Base-by-base conservation (phyloP, 1,140 invertebrate genomes). In the Cyclina sinensis region DNA sequence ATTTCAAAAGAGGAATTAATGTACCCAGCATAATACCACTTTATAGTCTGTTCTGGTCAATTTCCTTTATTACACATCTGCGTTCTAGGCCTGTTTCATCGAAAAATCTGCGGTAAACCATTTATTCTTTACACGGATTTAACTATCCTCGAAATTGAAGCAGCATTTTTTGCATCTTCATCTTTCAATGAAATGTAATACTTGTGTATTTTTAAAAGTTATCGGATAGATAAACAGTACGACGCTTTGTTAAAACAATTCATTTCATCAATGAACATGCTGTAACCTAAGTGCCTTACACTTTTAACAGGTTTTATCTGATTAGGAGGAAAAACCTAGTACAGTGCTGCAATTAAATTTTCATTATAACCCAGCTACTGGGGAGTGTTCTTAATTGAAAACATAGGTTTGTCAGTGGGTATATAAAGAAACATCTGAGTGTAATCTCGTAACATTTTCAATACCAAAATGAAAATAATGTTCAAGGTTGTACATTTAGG, bases 261-360 rank as follows among this genome's bases (percentile, higher is more conserved):
- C 24, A 62, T 70, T 70, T 70, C n/a, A 70, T 70, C 65, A 70
- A 37, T 70, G 14, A 70, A n/a, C 30, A 70, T 70, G 65, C 32
- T 35, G 65, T 70, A 70, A 37, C 21, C 37, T 21, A 39, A 70
- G 65, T 70, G 65, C 21, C 21, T 14, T 37, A 35, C 35, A 70
- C 65, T 70, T 70, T 43, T 14, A 70, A 7, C 24, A 35, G 18
- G 65, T 70, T 37, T 70, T 27, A 70, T 70, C 32, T 37, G 32
- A 70, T 70, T 70, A 35, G 16, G 32, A 39, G 24, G 24, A 37
- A 12, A n/a, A 35, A 70, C 65, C 32, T 12, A 27, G 59, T 70
- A 37, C 65, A 37, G 24, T 65, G 35, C 32, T 70, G 11, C 35
- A 39, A 70, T 70, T 70, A 70, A 70, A 70, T 14, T 35, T 70